phyloP scores from a whole-genome alignment of 2,888 invertebrate species.

The Clusia tigrina region DNA sequence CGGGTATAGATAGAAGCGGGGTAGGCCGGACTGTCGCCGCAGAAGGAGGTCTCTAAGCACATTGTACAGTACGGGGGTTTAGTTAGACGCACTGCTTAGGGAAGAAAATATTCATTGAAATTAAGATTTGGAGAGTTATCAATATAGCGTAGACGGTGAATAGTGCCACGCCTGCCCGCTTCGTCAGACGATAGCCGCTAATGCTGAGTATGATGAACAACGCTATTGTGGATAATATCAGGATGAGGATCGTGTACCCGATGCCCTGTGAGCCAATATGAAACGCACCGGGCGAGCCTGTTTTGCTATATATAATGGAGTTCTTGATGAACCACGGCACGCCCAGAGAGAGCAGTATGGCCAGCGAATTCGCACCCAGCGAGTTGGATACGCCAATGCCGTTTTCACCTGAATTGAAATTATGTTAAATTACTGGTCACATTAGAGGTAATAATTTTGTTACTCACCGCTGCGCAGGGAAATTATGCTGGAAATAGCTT shows the following conservation, averaged over 20 bases:
- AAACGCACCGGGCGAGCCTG: conserved; percentile 62
- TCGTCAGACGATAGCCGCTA: conserved; percentile 73
- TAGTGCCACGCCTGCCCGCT: conserved; percentile 72
- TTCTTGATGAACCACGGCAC: conserved; percentile 82
- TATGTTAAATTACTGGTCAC: not conserved
- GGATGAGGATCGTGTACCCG: conserved; percentile 78
- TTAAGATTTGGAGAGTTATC: conserved; percentile 75
- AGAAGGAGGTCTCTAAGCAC: no score
- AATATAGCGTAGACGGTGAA: conserved; percentile 72
- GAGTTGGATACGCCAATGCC: conserved; percentile 87
- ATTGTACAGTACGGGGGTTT: no score
- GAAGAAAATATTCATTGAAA: conserved; percentile 76
- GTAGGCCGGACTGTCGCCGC: no score
- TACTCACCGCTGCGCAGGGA: conserved; percentile 79
- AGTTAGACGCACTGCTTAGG: conserved; percentile 28
- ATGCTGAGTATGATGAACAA: conserved; percentile 73
- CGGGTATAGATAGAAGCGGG: no score
- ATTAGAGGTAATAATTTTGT: not conserved
- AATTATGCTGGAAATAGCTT: conserved; percentile 77
- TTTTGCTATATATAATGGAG: conserved; percentile 64
- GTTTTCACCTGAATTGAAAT: conserved; percentile 70
- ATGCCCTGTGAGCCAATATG: conserved; percentile 78
- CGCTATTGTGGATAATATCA: conserved; percentile 74
- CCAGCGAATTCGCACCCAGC: conserved; percentile 81
- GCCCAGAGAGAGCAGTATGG: conserved; percentile 80